phyloP scores from a whole-genome alignment of 2,113 vertebrate species.

The Stercorarius parasiticus region DNA sequence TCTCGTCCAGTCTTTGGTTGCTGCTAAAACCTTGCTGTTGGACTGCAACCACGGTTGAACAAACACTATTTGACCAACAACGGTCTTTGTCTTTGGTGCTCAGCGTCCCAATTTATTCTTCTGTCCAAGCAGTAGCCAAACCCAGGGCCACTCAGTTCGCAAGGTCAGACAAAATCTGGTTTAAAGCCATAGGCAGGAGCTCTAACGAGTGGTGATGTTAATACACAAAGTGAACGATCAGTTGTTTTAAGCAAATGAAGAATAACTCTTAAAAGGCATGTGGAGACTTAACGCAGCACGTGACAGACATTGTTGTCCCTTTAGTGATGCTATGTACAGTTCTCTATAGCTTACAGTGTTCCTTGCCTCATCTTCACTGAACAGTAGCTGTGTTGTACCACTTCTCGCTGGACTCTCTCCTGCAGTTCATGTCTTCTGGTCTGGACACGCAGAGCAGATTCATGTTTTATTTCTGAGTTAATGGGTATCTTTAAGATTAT shows the following conservation, averaged over 20 bases:
- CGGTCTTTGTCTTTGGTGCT: background rate
- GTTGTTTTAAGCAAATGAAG: background rate
- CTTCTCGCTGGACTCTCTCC: background rate
- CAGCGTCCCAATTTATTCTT: background rate
- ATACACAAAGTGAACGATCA: background rate
- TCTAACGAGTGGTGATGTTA: background rate
- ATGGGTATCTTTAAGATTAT: background rate
- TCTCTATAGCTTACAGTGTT: background rate
- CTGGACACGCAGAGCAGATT: fast-evolving
- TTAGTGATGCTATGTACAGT: background rate
- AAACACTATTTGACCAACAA: background rate
- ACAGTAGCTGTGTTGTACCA: background rate
- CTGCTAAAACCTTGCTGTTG: background rate
- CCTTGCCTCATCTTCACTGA: background rate
- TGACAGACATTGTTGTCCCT: background rate
- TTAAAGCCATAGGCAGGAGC: background rate
- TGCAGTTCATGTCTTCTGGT: background rate
- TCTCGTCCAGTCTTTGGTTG: background rate
- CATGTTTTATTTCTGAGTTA: conserved; percentile 11
- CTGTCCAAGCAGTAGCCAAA: background rate
- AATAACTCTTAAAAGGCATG: background rate
- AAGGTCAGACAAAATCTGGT: background rate
- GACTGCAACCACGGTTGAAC: background rate
- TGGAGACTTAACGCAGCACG: background rate
- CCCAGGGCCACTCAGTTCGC: fast-evolving